These are phyloP conservation scores for Trachymyrmex septentrionalis DNA, from an alignment of 1,140 invertebrate genomes.

Conservation along the genomic window DNA sequence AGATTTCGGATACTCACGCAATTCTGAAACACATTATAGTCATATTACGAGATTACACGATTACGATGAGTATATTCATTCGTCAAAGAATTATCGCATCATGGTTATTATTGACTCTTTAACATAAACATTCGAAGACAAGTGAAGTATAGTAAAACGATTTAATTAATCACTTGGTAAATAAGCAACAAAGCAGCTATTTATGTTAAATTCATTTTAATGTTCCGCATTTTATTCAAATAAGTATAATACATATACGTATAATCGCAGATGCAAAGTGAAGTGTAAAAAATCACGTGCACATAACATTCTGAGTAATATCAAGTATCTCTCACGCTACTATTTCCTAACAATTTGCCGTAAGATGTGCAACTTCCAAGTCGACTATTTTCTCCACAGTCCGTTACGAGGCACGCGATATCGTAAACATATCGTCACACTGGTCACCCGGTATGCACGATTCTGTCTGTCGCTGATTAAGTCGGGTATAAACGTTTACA, in stretches of 20 bases:
- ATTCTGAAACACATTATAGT: conserved; percentile 15
- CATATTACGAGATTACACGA: conserved; percentile 36
- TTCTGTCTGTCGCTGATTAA: conserved; percentile 52
- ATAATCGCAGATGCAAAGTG: conserved; percentile 29
- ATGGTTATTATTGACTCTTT: conserved; percentile 21
- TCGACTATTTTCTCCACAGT: not conserved
- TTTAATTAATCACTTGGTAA: conserved; percentile 40
- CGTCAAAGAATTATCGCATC: conserved; percentile 16
- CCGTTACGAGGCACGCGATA: conserved; percentile 53
- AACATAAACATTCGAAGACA: conserved; percentile 7
- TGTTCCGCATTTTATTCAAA: conserved; percentile 9
- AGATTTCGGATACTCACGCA: conserved; percentile 40
- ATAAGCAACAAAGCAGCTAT: not conserved
- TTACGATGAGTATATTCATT: conserved; percentile 26
- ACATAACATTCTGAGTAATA: conserved; percentile 15
- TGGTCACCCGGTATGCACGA: conserved; percentile 49
- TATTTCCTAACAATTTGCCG: conserved; percentile 13
- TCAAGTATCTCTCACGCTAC: conserved; percentile 10
- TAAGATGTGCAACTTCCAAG: conserved; percentile 1
- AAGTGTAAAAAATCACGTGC: conserved; percentile 17
- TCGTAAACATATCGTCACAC: conserved; percentile 40
- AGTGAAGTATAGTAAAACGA: conserved; percentile 6
- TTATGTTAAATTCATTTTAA: conserved; percentile 39
- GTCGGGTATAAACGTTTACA: conserved; percentile 51
- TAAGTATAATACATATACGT: not conserved